Conservation (phyloP, 2,888 invertebrate genomes). For the Ariolimax columbianus region DNA sequence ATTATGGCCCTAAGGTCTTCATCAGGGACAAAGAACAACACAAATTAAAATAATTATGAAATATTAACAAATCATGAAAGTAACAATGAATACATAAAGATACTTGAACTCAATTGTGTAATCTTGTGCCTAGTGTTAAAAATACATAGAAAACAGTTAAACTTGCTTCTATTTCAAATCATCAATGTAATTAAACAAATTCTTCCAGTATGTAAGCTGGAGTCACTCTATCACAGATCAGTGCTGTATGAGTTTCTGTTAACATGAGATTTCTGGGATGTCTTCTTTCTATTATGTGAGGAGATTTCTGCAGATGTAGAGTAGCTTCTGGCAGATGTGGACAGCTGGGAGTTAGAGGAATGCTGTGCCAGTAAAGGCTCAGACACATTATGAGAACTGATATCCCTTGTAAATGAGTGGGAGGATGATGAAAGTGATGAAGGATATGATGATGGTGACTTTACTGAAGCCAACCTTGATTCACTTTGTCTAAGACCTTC, state of each 20-base stretch:
- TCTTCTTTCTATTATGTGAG: background rate
- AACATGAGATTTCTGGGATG: slow-evolving; percentile 19
- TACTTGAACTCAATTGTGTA: too few species aligned
- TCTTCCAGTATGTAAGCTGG: background rate
- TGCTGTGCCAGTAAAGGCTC: background rate
- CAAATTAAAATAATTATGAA: too few species aligned
- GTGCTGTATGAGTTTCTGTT: slow-evolving; percentile 54
- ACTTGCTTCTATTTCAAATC: too few species aligned
- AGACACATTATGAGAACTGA: background rate
- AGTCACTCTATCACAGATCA: slow-evolving; percentile 46
- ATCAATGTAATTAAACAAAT: background rate
- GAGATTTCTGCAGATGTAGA: slow-evolving; percentile 8
- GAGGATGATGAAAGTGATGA: background rate
- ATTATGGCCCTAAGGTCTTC: too few species aligned
- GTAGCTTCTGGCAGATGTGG: slow-evolving; percentile 2
- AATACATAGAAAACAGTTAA: too few species aligned
- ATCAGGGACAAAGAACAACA: too few species aligned
- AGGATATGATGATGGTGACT: background rate
- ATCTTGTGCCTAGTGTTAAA: too few species aligned
- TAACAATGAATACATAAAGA: too few species aligned
- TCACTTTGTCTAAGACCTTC: background rate
- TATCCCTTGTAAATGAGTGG: background rate
- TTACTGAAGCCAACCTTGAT: background rate
- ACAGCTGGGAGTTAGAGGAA: background rate
- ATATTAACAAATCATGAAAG: too few species aligned